These are phyloP conservation scores for Turritopsis rubra DNA, from an alignment of 30 jellyfish, hydroid and myxozoan genomes.

Conservation along the genomic window DNA sequence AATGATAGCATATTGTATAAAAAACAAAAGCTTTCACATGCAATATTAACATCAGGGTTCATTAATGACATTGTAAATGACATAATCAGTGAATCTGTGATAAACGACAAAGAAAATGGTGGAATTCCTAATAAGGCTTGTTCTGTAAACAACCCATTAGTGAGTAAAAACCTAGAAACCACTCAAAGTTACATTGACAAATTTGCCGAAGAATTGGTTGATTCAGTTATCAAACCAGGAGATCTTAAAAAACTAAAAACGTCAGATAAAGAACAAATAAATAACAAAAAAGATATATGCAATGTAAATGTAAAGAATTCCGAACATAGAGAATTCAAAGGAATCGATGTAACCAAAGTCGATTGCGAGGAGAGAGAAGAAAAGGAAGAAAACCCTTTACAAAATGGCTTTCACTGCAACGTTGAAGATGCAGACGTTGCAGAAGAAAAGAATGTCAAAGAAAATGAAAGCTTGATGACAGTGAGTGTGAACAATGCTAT, in stretches of 20 bases:
- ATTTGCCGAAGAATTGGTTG: constrained; percentile 6
- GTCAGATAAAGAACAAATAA: not conserved
- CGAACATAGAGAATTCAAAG: not conserved
- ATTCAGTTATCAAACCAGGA: not conserved
- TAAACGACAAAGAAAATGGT: not conserved
- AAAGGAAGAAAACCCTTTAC: not conserved
- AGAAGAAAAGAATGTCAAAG: not conserved
- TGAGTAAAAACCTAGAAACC: not conserved
- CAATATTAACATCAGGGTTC: not conserved
- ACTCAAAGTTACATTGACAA: not conserved
- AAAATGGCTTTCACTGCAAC: not conserved
- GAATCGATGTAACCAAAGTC: not conserved
- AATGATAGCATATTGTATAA: not conserved
- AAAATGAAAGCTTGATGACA: not conserved
- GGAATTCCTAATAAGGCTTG: not conserved
- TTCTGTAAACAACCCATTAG: not conserved
- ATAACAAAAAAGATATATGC: not conserved
- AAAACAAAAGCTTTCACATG: not conserved
- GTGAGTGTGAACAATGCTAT: not conserved
- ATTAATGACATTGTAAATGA: not conserved
- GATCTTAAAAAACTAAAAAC: not conserved
- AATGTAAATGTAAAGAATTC: not conserved
- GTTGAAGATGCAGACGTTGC: not conserved
- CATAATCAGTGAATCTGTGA: not conserved
- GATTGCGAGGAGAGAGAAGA: not conserved